Evolutionary conservation across 2,797 vertebrate genomes (phyloP).

Genomic region (Helicolenus hilgendorfi): DNA sequence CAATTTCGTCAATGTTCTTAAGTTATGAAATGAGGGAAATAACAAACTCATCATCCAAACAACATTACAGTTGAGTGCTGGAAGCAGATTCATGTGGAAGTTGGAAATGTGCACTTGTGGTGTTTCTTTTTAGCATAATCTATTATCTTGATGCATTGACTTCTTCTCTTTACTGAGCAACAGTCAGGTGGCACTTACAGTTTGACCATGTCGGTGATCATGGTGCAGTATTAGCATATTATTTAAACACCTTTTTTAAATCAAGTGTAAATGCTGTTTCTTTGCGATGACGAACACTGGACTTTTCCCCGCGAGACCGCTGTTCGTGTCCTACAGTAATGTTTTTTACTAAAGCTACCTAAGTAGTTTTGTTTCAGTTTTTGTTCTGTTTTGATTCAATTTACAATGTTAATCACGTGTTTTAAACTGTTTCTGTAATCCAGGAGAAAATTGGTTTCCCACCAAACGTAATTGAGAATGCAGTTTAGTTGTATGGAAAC

Average conservation of each 20-base stretch:
- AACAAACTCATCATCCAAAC: constrained; percentile 38
- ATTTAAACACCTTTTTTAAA: neutral
- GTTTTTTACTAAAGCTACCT: neutral
- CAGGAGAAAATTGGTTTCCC: neutral
- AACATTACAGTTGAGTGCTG: neutral
- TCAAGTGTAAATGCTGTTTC: neutral
- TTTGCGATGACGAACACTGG: neutral
- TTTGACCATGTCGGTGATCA: too few relatives aligned
- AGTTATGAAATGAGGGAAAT: neutral
- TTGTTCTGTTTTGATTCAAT: neutral
- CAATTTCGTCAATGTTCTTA: constrained; percentile 25
- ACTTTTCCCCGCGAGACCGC: too few relatives aligned
- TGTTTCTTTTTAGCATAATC: neutral
- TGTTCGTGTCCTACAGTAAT: neutral
- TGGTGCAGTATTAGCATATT: too few relatives aligned
- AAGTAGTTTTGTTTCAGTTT: neutral
- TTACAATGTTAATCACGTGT: neutral
- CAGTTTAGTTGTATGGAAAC: neutral
- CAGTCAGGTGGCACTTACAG: neutral
- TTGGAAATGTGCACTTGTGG: neutral
- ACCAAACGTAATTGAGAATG: neutral
- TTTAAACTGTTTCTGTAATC: neutral
- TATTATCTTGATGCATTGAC: neutral
- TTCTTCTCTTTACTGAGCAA: neutral
- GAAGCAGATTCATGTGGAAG: neutral